Conservation (phyloP, 2,113 vertebrate genomes). For the Petrocephalus zakoni region DNA sequence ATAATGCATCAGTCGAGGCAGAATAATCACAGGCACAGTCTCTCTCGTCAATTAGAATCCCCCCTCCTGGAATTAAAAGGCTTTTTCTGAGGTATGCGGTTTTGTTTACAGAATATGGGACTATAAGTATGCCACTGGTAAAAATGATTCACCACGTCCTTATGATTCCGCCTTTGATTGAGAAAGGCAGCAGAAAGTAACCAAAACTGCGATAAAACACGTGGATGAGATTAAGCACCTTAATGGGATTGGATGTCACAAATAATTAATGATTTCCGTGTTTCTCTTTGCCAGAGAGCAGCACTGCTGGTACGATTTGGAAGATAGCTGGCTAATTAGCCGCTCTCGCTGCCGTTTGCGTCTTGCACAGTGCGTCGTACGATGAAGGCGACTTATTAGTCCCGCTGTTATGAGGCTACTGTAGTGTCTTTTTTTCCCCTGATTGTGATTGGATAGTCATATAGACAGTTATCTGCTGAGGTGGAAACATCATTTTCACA, state of each 20-base stretch:
- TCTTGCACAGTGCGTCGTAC: slow-evolving; percentile 71
- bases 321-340: slow-evolving; percentile 69
- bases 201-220: background rate
- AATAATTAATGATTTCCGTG: slow-evolving; percentile 53
- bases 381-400: slow-evolving; percentile 71
- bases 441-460: slow-evolving; percentile 69
- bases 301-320: slow-evolving; percentile 60
- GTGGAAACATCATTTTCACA: background rate
- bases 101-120: background rate
- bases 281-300: slow-evolving; percentile 38
- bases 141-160: background rate
- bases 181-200: background rate
- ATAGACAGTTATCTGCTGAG: background rate
- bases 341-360: slow-evolving; percentile 69
- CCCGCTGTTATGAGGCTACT: slow-evolving; percentile 41
- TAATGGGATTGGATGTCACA: slow-evolving; percentile 51
- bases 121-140: background rate
- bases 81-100: background rate
- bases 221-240: background rate
- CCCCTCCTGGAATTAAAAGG: background rate
- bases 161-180: background rate
- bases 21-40: background rate
- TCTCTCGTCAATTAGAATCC: background rate
- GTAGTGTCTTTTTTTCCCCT: slow-evolving; percentile 66
- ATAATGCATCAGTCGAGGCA: background rate